phyloP scores from a whole-genome alignment of 2,888 invertebrate genomes.

The Agrochola litura region DNA sequence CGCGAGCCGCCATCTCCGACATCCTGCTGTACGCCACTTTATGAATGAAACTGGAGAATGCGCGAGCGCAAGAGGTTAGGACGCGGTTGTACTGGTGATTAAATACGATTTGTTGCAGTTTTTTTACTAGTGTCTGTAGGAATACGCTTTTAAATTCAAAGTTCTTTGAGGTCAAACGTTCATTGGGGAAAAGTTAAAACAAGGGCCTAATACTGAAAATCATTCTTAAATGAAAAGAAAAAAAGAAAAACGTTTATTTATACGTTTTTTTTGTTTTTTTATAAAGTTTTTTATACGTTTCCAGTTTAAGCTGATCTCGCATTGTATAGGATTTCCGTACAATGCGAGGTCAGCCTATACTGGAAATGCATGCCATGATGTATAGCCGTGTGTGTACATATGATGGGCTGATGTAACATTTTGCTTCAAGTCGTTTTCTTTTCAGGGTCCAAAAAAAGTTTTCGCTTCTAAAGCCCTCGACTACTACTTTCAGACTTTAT shows the following conservation, averaged over 20 bases:
- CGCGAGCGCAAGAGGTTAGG: conserved; percentile 59
- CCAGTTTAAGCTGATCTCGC: too few relatives aligned
- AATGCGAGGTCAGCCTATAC: too few relatives aligned
- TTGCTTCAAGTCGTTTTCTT: background rate
- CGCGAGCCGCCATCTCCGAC: conserved; percentile 71
- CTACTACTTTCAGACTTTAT: too few relatives aligned
- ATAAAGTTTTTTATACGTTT: too few relatives aligned
- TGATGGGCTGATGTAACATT: background rate
- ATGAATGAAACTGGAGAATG: conserved; percentile 76
- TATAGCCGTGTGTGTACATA: too few relatives aligned
- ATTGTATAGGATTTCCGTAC: too few relatives aligned
- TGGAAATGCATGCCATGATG: too few relatives aligned
- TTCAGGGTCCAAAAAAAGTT: background rate
- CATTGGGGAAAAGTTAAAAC: background rate
- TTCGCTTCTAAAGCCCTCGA: too few relatives aligned
- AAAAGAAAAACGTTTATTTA: too few relatives aligned
- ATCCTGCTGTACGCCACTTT: conserved; percentile 73
- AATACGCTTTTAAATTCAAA: background rate
- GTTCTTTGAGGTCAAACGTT: background rate
- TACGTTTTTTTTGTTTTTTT: too few relatives aligned
- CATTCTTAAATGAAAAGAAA: too few relatives aligned
- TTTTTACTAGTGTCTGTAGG: background rate
- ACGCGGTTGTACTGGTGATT: conserved; percentile 33
- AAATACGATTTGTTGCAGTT: background rate
- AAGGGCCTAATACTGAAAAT: background rate